Evolutionary conservation across 2,113 vertebrate genomes (phyloP), one percentile per base, ranked within the genome.

Genomic region (Osmerus mordax): DNA sequence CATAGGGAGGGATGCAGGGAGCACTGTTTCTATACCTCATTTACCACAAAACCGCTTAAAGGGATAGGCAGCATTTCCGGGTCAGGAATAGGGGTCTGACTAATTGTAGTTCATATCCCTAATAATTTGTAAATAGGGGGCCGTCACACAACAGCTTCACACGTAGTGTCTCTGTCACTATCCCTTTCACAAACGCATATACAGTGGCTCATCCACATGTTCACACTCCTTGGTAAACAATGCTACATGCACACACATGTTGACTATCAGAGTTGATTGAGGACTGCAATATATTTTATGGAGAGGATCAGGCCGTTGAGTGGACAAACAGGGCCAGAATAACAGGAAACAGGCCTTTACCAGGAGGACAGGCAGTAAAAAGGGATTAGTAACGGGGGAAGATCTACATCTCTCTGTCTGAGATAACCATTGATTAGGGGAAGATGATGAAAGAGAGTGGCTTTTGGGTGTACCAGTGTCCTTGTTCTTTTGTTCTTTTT

Each of bases 21-120:
- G 81, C 67, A 63, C 47, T 67, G 83, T 88, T 87, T 88, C 82
- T 88, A 87, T 91, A 90, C 84, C 88, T 91, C 91, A 92, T 91
- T 92, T 91, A 91, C 78, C 87, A 88, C 86, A 84, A 88, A 84
- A 92, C 73, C 79, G 82, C 86, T 92, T 91, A 92, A 86, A n/a
- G 80, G 76, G 76, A 81, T 82, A 83, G 74, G 80, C 86, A 89
- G 88, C 81, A 92, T 92, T 91, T 91, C 91, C 90, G 78, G 89
- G 88, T 88, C 86, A 90, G 84, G 59, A 54, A 47, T 15, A 60
- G 81, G 65, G 87, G 87, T 72, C 83, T 76, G 84, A 83, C 85
- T 81, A 55, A 87, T 86, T 88, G 85, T 83, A 81, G 71, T 73
- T 82, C 71, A 81, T 79, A 82, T 82, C 75, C 78, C 83, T 53